Percentiles rank a stretch among this genome's conserved stretches.
phyloP scores from a whole-genome alignment of 2,888 invertebrate species.

The Desoria tigrina region DNA sequence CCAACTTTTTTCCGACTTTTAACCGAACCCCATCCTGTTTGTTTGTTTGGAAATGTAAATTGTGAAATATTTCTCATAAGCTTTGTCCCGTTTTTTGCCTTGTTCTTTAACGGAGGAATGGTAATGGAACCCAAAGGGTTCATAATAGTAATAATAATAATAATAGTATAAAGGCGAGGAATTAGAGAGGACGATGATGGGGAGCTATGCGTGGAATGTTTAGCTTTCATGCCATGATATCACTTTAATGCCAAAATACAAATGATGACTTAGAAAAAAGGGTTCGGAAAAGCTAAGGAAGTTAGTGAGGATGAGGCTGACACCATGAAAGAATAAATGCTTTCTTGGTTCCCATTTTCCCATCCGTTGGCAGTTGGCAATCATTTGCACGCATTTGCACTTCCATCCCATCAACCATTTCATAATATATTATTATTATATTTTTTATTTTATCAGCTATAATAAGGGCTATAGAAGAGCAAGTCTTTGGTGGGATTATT shows the following conservation, averaged over 20 bases:
- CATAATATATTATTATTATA: no score
- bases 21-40: no score
- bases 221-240: conserved; percentile 14
- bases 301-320: conserved; percentile 17
- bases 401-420: conserved; percentile 14
- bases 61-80: neutral
- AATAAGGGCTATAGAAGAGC: no score
- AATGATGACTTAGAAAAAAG: conserved; percentile 19
- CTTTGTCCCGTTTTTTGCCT: neutral
- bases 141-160: no score
- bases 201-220: conserved; percentile 17
- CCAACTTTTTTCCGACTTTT: no score
- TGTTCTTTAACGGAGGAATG: neutral
- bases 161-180: no score
- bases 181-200: neutral
- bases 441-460: no score
- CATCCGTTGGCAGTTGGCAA: conserved; percentile 12
- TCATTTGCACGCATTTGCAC: conserved; percentile 14
- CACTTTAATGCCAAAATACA: conserved; percentile 13
- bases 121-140: no score
- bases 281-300: conserved; percentile 10
- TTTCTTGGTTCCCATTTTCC: neutral
- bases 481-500: no score
- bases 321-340: conserved; percentile 20
- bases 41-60: conserved; percentile 1